These are phyloP conservation scores for Salvelinus namaycush DNA, from an alignment of 2,113 vertebrate genomes.

Conservation along the genomic window DNA sequence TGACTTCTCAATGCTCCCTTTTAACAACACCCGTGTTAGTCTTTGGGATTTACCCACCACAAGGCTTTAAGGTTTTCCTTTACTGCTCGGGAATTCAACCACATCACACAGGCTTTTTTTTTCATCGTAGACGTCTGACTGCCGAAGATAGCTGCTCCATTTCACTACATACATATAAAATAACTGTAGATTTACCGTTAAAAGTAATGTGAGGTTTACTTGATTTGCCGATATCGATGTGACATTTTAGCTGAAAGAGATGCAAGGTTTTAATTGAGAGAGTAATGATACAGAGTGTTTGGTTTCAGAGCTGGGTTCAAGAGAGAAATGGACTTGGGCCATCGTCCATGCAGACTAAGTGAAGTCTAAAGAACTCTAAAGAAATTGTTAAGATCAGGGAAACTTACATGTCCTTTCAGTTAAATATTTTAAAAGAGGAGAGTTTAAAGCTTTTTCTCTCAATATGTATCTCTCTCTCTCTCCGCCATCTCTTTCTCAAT, in stretches of 20 bases:
- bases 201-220: constrained; percentile 51
- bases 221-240: constrained; percentile 60
- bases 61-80: constrained; percentile 56
- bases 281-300: constrained; percentile 52
- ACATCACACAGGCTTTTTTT: constrained; percentile 60
- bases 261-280: constrained; percentile 49
- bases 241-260: constrained; percentile 57
- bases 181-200: constrained; percentile 41
- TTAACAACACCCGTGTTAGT: constrained; percentile 62
- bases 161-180: constrained; percentile 53
- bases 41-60: constrained; percentile 62
- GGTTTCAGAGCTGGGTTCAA: constrained; percentile 32
- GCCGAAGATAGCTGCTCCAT: constrained; percentile 48
- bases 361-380: constrained; percentile 35
- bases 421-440: constrained; percentile 73
- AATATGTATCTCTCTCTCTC: constrained; percentile 39
- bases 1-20: constrained; percentile 53
- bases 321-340: constrained; percentile 47
- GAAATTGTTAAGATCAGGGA: constrained; percentile 46
- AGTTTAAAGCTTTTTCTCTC: constrained; percentile 65
- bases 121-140: constrained; percentile 43
- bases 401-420: constrained; percentile 61
- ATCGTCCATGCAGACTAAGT: constrained; percentile 19
- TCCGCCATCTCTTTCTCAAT: neutral
- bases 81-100: constrained; percentile 51